Evolutionary conservation across 2,888 invertebrate genomes (phyloP), one percentile per base, ranked within the genome.

Genomic region (Dasysyrphus albostriatus): DNA sequence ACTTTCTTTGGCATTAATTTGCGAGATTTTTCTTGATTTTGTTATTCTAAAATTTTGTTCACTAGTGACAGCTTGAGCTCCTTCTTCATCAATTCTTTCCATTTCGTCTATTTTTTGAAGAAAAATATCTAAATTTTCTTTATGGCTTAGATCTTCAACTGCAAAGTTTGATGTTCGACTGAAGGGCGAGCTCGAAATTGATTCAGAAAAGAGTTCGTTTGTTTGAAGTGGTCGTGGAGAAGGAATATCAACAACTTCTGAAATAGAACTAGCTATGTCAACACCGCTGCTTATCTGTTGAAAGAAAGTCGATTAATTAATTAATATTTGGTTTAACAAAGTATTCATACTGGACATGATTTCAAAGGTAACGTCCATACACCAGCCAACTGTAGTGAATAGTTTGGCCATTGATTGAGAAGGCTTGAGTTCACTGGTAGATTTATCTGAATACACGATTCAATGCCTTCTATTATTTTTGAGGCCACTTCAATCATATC

Each of bases 331-430:
- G 19, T 12, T 6, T 1, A 12, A 16, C 4, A 42, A 32, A 9
- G 3, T 16, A 12, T 19, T 24, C 47, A 19, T 82, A 96, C 94
- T 16, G 97, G 96, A 89, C 95, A 96, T 5, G 95, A 94, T 91
- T 96, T 95, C 91, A 97, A 94, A 9, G 96, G 96, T 0, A 97
- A 96, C 3, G 96, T 95, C 96, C 97, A 97, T 70, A 97, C 94
- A 5, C 98, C 98, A 14, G 98, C 96, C 89, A 98, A 93, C 91
- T 96, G 94, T 49, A 98, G 93, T 0, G 98, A 96, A 51, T 96
- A 95, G 89, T 96, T 95, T 0, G 96, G 96, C 98, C 98, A 99
- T 75, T 95, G 95, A 92, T 98, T 98, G 0, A 98, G 93, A 32
- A 98, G 93, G 91, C 97, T 97, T 0, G 97, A 96, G 93, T 98